A percentile compares a stretch with the other conserved stretches of the same genome.
Conservation (phyloP, 2,888 invertebrate genomes). For the Linnaemya tessellans region DNA sequence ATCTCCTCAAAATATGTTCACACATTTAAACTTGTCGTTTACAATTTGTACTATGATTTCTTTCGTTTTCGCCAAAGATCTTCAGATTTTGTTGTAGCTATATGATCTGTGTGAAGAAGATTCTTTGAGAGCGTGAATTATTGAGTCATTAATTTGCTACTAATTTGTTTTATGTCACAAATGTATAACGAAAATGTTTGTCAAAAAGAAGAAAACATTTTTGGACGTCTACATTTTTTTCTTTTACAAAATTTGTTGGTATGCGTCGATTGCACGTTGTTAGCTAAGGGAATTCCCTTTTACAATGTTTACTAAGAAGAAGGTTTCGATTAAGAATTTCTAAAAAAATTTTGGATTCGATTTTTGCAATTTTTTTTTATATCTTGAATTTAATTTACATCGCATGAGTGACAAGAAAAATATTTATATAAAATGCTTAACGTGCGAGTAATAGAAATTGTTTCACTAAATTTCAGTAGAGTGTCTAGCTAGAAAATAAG, state of each 20-base stretch:
- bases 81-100: slow-evolving; percentile 4
- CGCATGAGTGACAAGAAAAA: too few species aligned
- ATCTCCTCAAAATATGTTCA: slow-evolving; percentile 47
- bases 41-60: slow-evolving; percentile 37
- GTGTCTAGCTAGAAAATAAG: too few species aligned
- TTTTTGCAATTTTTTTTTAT: background rate
- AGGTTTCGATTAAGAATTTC: too few species aligned
- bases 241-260: background rate
- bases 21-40: slow-evolving; percentile 56
- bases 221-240: slow-evolving; percentile 4
- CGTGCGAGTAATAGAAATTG: too few species aligned
- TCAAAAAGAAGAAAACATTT: slow-evolving; percentile 38
- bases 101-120: slow-evolving; percentile 23
- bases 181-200: slow-evolving; percentile 60
- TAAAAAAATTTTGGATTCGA: too few species aligned
- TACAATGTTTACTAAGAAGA: background rate
- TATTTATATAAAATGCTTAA: too few species aligned
- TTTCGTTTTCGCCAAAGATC: slow-evolving; percentile 38
- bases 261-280: background rate
- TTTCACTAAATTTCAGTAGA: too few species aligned
- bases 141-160: slow-evolving; percentile 80
- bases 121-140: slow-evolving; percentile 75
- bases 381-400: too few species aligned
- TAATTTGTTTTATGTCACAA: slow-evolving; percentile 78
- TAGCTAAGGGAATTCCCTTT: background rate